These are phyloP conservation scores for Tanypteryx hageni DNA, from an alignment of 2,888 invertebrate genomes.

Conservation along the genomic window DNA sequence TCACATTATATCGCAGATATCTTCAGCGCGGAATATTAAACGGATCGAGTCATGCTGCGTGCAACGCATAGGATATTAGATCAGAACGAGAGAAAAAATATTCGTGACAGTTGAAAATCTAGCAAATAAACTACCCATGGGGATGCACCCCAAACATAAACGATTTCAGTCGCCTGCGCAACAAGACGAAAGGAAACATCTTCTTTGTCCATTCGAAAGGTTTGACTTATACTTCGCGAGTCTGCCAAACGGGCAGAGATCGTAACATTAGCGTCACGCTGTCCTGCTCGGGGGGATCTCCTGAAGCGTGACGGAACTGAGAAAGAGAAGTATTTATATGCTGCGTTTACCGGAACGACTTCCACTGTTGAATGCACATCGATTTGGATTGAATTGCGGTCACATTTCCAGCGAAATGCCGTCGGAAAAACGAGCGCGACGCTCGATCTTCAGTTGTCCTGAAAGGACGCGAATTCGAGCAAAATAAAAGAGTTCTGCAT, in stretches of 20 bases:
- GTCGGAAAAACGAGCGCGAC: not conserved
- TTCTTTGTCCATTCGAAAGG: no score
- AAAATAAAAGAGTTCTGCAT: not conserved
- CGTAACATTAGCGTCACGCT: not conserved
- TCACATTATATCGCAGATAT: no score
- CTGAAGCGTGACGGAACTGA: constrained; percentile 17
- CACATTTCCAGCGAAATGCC: not conserved
- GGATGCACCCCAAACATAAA: no score
- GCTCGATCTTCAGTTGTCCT: not conserved
- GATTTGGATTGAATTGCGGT: constrained; percentile 20
- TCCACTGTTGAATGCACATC: constrained; percentile 15
- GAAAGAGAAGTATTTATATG: constrained; percentile 2
- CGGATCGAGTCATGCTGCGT: no score
- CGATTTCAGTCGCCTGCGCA: no score
- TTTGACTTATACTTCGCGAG: not conserved
- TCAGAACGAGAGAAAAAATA: no score
- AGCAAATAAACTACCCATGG: no score
- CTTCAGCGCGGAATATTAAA: no score
- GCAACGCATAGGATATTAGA: no score
- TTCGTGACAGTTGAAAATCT: no score
- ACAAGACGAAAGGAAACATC: no score
- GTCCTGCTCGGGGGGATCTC: not conserved
- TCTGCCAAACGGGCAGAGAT: not conserved
- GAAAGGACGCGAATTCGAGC: not conserved
- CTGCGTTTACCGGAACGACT: constrained; percentile 19